Percentiles rank a stretch among this genome's conserved stretches.
Evolutionary conservation across 1,140 invertebrate genomes (phyloP).

Genomic region (Calliphora vicina): DNA sequence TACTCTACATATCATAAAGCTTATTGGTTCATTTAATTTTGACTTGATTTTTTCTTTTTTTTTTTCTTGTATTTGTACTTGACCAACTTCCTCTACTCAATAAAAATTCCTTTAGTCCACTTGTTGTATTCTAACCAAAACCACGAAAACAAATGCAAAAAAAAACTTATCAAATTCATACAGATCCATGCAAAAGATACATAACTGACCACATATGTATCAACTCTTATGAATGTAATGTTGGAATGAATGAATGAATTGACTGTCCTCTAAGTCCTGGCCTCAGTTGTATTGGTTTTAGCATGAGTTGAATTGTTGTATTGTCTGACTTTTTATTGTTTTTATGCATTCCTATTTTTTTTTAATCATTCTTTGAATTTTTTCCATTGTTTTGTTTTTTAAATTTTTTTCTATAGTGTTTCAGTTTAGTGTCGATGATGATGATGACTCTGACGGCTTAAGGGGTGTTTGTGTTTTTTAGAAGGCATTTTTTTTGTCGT

Average conservation of each 20-base stretch:
- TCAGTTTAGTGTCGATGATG: background rate
- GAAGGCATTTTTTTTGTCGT: background rate
- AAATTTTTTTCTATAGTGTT: background rate
- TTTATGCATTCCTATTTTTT: background rate
- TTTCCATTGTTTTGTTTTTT: background rate
- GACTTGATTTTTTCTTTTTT: background rate
- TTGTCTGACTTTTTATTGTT: background rate
- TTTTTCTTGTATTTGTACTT: background rate
- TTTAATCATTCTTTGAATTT: background rate
- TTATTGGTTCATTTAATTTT: background rate
- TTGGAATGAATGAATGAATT: background rate
- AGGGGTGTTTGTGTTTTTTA: background rate
- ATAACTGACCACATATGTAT: background rate
- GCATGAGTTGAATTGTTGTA: background rate
- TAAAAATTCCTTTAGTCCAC: constrained; percentile 13
- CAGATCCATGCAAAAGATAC: background rate
- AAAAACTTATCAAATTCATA: background rate
- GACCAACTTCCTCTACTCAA: constrained; percentile 12
- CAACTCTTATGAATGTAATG: background rate
- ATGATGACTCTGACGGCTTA: background rate
- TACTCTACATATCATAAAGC: no score
- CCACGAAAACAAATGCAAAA: background rate
- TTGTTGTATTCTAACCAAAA: background rate
- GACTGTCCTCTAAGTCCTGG: background rate
- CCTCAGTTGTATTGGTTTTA: background rate